These are phyloP conservation scores for Apamea monoglypha DNA, from an alignment of 2,888 invertebrate genomes.

Conservation along the genomic window DNA sequence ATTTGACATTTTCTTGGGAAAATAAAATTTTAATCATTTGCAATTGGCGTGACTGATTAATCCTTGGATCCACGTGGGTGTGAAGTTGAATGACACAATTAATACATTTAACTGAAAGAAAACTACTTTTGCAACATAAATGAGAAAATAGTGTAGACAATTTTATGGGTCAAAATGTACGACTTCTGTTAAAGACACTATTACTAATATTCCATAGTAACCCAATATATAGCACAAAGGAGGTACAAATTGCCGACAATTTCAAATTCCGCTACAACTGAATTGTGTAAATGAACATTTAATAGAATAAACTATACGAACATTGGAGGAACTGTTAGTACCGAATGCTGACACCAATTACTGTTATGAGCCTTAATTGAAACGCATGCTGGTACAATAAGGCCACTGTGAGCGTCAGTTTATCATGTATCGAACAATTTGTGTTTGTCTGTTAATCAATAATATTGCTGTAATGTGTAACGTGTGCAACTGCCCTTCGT, in stretches of 20 bases:
- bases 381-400: constrained; percentile 80
- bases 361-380: constrained; percentile 86
- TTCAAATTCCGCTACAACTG: constrained; percentile 51
- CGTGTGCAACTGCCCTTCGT: constrained; percentile 58
- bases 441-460: constrained; percentile 70
- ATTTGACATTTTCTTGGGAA: constrained; percentile 47
- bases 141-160: background rate
- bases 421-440: constrained; percentile 70
- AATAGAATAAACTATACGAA: constrained; percentile 60
- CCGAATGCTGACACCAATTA: constrained; percentile 80
- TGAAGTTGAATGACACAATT: constrained; percentile 24
- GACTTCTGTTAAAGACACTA: background rate
- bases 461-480: constrained; percentile 66
- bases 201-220: background rate
- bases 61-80: constrained; percentile 2
- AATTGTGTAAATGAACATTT: constrained; percentile 63
- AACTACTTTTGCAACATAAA: background rate
- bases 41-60: constrained; percentile 26
- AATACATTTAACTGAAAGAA: constrained; percentile 2
- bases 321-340: constrained; percentile 52
- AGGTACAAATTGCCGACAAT: constrained; percentile 32
- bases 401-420: constrained; percentile 66
- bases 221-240: constrained; percentile 11
- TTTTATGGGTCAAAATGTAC: background rate
- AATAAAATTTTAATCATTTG: constrained; percentile 44